Conservation (phyloP, 2,113 vertebrate species). For the Campylomormyrus tamandua region DNA sequence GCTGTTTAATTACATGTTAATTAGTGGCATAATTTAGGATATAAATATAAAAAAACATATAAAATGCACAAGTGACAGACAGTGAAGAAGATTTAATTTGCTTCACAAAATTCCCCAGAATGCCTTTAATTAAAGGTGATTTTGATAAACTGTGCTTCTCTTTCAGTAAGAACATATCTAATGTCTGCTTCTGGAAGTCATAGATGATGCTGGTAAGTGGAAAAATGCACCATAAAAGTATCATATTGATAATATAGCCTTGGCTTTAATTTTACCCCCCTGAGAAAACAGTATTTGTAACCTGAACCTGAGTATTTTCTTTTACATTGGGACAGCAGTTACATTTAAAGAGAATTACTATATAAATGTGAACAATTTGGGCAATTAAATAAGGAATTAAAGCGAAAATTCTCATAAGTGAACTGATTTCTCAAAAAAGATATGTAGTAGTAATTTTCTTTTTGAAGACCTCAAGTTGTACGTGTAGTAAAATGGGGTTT, state of each 20-base stretch:
- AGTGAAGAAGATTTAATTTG: not conserved
- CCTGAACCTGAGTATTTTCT: not conserved
- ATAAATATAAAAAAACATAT: slow-evolving; percentile 5
- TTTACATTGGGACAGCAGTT: not conserved
- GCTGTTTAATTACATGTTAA: not conserved
- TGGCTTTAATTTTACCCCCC: slow-evolving; percentile 3
- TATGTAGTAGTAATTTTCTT: not conserved
- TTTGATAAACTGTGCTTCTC: not conserved
- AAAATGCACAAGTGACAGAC: not conserved
- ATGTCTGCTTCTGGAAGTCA: not conserved
- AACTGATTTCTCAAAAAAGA: not conserved
- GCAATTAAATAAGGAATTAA: not conserved
- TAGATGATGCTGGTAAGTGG: not conserved
- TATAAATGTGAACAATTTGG: not conserved
- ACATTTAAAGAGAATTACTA: not conserved
- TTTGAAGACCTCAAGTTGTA: not conserved
- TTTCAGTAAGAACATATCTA: not conserved
- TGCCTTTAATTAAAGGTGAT: not conserved
- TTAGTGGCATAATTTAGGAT: not conserved
- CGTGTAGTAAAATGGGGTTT: not conserved
- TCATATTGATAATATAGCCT: not conserved
- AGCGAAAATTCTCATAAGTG: not conserved
- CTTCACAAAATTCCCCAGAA: not conserved
- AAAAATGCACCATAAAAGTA: not conserved
- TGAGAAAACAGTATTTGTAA: not conserved